Conservation (phyloP, 2,113 vertebrate species). For the Chunga burmeisteri region DNA sequence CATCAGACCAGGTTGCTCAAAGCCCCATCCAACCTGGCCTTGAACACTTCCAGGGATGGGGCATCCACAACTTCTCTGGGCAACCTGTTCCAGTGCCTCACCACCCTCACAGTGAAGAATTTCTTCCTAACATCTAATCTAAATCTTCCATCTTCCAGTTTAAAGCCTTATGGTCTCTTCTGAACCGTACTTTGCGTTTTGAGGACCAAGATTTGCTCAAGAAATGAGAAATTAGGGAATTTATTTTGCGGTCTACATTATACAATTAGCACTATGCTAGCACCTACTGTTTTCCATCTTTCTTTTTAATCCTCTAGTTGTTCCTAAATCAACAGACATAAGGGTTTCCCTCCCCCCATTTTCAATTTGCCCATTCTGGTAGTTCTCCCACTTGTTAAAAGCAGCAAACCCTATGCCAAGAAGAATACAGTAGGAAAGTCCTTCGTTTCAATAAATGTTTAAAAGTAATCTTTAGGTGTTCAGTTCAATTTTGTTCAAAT, state of each 20-base stretch:
- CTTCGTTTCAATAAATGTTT: neutral
- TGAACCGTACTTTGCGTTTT: neutral
- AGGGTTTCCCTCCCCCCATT: neutral
- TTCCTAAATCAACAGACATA: neutral
- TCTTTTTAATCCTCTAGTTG: neutral
- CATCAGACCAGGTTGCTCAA: no score
- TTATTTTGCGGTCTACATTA: conserved; percentile 5
- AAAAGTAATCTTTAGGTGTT: neutral
- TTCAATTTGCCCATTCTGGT: neutral
- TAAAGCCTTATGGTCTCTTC: neutral
- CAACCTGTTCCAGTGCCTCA: no score
- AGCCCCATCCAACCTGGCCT: no score
- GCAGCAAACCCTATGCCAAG: neutral
- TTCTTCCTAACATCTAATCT: no score
- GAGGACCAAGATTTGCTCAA: neutral
- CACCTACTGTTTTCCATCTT: neutral
- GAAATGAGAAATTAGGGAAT: neutral
- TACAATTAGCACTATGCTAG: neutral
- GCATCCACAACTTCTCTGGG: no score
- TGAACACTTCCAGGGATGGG: no score
- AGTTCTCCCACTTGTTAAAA: neutral
- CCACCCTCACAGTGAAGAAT: no score
- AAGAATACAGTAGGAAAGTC: neutral
- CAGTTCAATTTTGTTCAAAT: neutral
- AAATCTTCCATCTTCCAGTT: no score